Conservation (phyloP, 2,888 invertebrate species). For the Phyllotreta striolata region DNA sequence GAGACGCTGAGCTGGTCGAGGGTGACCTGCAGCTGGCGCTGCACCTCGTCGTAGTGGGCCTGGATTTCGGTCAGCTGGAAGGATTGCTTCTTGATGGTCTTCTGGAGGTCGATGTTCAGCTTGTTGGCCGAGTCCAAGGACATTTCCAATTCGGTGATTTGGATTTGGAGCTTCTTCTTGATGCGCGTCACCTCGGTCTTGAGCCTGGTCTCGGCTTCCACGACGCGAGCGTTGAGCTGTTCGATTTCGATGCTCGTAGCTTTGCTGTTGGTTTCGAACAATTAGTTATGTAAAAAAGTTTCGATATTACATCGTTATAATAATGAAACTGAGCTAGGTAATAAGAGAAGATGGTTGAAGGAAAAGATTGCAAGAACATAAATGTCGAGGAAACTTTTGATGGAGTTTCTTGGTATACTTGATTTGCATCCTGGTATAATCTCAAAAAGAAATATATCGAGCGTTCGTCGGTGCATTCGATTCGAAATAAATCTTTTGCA, state of each 20-base stretch:
- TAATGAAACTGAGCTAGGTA: too few relatives aligned
- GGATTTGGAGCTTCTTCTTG: conserved; percentile 99
- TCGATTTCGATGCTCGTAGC: conserved; percentile 98
- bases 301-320: too few relatives aligned
- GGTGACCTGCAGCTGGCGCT: conserved; percentile 94
- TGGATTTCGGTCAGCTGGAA: conserved; percentile 90
- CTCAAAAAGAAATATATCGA: too few relatives aligned
- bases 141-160: conserved; percentile 96
- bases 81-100: conserved; percentile 97
- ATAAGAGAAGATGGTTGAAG: too few relatives aligned
- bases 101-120: conserved; percentile 96
- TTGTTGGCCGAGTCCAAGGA: conserved; percentile 98
- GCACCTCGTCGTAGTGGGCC: conserved; percentile 95
- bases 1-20: conserved; percentile 92
- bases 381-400: too few relatives aligned
- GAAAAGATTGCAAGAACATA: too few relatives aligned
- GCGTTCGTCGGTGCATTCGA: neutral
- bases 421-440: too few relatives aligned
- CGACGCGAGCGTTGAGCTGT: conserved; percentile 92
- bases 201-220: conserved; percentile 94
- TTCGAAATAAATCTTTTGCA: neutral
- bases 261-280: too few relatives aligned
- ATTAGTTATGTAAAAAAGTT: too few relatives aligned
- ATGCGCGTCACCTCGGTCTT: conserved; percentile 96
- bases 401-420: too few relatives aligned